These are phyloP conservation scores for Abrostola tripartita DNA, from an alignment of 2,888 invertebrate genomes.

Conservation along the genomic window DNA sequence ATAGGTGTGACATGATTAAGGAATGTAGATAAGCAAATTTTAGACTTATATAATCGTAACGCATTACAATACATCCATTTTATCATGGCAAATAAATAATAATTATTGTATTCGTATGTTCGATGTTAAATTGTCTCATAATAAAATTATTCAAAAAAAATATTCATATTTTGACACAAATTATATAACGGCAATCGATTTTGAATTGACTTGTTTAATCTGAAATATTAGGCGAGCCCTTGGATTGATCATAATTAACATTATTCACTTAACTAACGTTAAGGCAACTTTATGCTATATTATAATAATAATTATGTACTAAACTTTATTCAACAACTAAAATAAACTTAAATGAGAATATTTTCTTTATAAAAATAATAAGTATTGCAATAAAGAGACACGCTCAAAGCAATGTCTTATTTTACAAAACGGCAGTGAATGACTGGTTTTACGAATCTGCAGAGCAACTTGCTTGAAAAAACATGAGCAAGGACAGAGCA, in stretches of 20 bases:
- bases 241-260: slow-evolving; percentile 12
- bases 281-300: slow-evolving; percentile 59
- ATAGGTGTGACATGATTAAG: slow-evolving; percentile 24
- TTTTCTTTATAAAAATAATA: slow-evolving; percentile 65
- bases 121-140: not conserved
- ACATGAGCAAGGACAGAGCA: slow-evolving; percentile 63
- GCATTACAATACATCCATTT: slow-evolving; percentile 19
- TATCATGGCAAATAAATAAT: no score
- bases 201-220: not conserved
- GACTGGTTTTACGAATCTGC: slow-evolving; percentile 77
- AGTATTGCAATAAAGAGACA: slow-evolving; percentile 73
- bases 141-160: no score
- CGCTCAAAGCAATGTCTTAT: slow-evolving; percentile 78
- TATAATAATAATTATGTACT: slow-evolving; percentile 41
- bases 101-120: not conserved
- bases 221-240: slow-evolving; percentile 8
- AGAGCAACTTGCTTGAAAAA: slow-evolving; percentile 56
- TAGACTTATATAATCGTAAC: slow-evolving; percentile 9
- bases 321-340: slow-evolving; percentile 48
- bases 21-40: slow-evolving; percentile 37
- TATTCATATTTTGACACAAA: no score
- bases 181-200: slow-evolving; percentile 6
- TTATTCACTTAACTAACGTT: slow-evolving; percentile 38
- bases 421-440: slow-evolving; percentile 80
- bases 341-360: slow-evolving; percentile 71